phyloP scores from a whole-genome alignment of 2,113 vertebrate species.

The Murina feae region DNA sequence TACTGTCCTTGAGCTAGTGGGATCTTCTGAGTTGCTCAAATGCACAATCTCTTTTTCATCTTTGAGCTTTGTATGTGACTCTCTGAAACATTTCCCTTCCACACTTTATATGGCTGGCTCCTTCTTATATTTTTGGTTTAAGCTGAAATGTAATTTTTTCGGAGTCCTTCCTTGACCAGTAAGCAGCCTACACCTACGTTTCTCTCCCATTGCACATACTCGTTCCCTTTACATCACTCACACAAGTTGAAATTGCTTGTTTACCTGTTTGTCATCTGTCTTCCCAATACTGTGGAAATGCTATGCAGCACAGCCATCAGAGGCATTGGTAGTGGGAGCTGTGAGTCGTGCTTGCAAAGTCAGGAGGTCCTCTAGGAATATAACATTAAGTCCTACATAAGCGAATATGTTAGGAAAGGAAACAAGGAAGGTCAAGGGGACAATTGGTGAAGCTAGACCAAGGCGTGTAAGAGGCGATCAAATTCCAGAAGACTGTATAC shows the following conservation, averaged over 20 bases:
- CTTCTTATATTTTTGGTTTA: neutral
- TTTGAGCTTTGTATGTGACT: neutral
- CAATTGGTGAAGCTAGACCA: neutral
- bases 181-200: neutral
- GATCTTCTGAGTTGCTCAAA: neutral
- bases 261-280: neutral
- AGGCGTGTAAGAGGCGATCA: neutral
- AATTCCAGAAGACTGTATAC: neutral
- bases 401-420: neutral
- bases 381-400: neutral
- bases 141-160: neutral
- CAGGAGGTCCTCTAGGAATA: neutral
- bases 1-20: neutral
- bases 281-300: neutral
- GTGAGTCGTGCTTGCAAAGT: neutral
- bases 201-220: neutral
- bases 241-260: neutral
- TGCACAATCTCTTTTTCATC: neutral
- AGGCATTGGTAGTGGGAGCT: neutral
- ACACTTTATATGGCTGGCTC: neutral
- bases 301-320: neutral
- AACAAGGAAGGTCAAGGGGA: slow-evolving; percentile 2
- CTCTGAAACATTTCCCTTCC: neutral
- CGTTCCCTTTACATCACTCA: neutral
- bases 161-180: neutral